These are phyloP conservation scores for Apodemus speciosus DNA, from an alignment of 2,113 vertebrate genomes.

Conservation along the genomic window DNA sequence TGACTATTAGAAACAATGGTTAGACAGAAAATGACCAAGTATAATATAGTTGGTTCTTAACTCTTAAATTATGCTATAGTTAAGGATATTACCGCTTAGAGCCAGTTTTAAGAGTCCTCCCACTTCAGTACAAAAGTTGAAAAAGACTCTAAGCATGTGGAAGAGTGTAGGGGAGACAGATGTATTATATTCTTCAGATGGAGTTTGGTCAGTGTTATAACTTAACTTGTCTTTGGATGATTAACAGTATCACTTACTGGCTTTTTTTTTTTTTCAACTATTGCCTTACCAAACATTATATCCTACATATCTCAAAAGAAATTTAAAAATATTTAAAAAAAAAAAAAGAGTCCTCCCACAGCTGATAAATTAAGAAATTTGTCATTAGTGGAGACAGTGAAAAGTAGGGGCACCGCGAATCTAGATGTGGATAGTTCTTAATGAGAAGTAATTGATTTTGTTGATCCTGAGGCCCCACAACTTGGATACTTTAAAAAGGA, in stretches of 20 bases:
- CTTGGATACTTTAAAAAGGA: not conserved
- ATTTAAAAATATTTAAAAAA: constrained; percentile 19
- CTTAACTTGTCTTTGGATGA: not conserved
- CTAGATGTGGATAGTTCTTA: not conserved
- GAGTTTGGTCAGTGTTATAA: not conserved
- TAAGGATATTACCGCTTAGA: not conserved
- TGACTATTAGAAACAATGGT: not conserved
- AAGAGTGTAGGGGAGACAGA: not conserved
- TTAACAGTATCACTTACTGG: constrained; percentile 6
- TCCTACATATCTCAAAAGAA: not conserved
- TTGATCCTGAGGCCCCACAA: not conserved
- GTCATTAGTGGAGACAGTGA: not conserved
- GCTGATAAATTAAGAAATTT: not conserved
- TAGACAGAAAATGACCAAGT: not conserved
- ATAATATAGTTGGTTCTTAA: not conserved
- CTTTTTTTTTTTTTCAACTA: not conserved
- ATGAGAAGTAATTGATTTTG: not conserved
- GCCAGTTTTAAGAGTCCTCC: not conserved
- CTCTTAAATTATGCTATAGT: not conserved
- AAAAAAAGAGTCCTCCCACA: too few relatives aligned
- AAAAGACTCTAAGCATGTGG: constrained; percentile 10
- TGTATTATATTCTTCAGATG: not conserved
- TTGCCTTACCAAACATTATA: constrained; percentile 32
- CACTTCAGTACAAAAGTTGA: not conserved
- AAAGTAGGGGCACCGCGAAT: not conserved